Percentiles rank a stretch among this genome's conserved stretches.
Conservation (phyloP, 1,140 invertebrate genomes). For the Whitmania pigra region DNA sequence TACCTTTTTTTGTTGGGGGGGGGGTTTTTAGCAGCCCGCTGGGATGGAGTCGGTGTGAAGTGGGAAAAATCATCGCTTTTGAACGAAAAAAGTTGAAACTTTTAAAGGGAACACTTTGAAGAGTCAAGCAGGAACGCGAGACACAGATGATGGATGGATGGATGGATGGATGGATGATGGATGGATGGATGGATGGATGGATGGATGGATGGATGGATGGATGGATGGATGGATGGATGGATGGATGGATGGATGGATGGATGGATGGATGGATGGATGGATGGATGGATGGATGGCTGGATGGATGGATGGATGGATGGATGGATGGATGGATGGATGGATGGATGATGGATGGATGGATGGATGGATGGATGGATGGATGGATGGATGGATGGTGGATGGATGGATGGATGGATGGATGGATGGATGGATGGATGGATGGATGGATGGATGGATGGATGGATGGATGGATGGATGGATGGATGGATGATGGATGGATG, state of each 20-base stretch:
- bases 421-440: neutral
- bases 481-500: no score
- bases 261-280: no score
- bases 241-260: constrained; percentile 12
- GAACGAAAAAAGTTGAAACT: neutral
- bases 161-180: constrained; percentile 1
- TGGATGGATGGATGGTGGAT: neutral
- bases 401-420: constrained; percentile 7
- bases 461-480: no score
- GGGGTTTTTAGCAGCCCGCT: neutral
- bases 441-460: neutral
- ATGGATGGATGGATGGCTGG: neutral
- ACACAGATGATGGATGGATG: constrained; percentile 1
- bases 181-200: constrained; percentile 10
- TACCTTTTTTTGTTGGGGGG: no score
- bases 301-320: neutral
- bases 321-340: neutral
- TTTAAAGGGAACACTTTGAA: no score
- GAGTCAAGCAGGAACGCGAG: no score
- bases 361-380: no score
- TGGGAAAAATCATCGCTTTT: neutral
- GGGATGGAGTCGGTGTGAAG: neutral
- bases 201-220: neutral
- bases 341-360: no score
- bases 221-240: neutral